phyloP scores from a whole-genome alignment of 1,140 invertebrate species.

The Drosophila eugracilis region DNA sequence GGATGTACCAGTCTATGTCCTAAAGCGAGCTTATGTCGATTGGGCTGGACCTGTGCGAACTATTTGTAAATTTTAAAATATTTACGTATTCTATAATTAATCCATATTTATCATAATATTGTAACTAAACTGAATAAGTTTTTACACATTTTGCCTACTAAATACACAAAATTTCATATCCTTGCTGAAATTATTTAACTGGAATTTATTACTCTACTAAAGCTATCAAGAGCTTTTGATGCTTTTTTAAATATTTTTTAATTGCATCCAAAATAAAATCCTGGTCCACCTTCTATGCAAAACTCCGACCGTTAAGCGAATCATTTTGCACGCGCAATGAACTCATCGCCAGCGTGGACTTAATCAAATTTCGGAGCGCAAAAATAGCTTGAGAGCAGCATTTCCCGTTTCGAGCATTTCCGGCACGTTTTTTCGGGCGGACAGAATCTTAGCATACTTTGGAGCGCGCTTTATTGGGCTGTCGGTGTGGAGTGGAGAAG shows the following conservation, averaged over 20 bases:
- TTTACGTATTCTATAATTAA: no score
- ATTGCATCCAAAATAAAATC: not conserved
- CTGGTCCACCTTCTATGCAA: constrained; percentile 42
- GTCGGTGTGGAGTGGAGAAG: constrained; percentile 1
- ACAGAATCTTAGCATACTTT: constrained; percentile 63
- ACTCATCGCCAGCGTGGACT: constrained; percentile 65
- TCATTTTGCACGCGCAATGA: constrained; percentile 59
- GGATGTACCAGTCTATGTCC: not conserved
- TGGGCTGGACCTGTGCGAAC: constrained; percentile 2
- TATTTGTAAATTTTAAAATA: not conserved
- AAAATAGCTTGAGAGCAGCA: constrained; percentile 48
- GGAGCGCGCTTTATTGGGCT: constrained; percentile 64
- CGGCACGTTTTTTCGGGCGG: constrained; percentile 41
- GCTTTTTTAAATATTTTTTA: no score
- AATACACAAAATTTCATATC: no score
- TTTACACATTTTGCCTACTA: no score
- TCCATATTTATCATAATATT: no score
- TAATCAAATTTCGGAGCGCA: constrained; percentile 73
- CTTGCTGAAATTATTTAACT: no score
- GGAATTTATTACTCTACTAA: no score
- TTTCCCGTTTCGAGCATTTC: constrained; percentile 15
- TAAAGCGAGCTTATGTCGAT: constrained; percentile 9
- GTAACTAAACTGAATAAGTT: no score
- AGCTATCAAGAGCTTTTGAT: no score
- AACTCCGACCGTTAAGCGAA: constrained; percentile 32